These are phyloP conservation scores for Desmophyllum pertusum DNA, from an alignment of 92 coral and sea anemone genomes.

Conservation along the genomic window DNA sequence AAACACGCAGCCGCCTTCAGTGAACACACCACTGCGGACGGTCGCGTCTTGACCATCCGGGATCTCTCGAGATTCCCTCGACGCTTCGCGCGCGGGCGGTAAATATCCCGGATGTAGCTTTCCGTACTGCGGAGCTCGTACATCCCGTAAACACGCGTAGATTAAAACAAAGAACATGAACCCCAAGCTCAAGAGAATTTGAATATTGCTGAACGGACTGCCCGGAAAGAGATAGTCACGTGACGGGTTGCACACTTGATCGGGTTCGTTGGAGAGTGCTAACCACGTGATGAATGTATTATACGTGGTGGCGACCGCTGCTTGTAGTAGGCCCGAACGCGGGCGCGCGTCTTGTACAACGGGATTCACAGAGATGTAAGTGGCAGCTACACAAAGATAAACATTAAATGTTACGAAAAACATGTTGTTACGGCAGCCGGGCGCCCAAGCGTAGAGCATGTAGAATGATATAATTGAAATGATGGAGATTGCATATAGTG, in stretches of 20 bases:
- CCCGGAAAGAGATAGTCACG: conserved; percentile 83
- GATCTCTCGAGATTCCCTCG: conserved; percentile 5
- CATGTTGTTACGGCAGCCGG: conserved; percentile 88
- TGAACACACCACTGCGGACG: conserved; percentile 20
- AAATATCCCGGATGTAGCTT: conserved; percentile 49
- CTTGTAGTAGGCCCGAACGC: conserved; percentile 93
- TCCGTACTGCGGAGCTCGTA: conserved; percentile 93
- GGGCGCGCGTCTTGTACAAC: conserved; percentile 93
- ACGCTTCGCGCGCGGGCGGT: conserved; percentile 1
- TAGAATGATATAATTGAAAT: conserved; percentile 75
- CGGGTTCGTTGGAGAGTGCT: conserved; percentile 96
- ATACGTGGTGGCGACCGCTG: conserved; percentile 90
- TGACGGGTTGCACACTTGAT: conserved; percentile 84
- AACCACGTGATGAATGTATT: conserved; percentile 94
- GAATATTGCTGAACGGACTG: conserved; percentile 78
- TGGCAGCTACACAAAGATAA: conserved; percentile 84
- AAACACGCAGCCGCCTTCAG: conserved; percentile 42
- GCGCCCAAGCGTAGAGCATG: conserved; percentile 64
- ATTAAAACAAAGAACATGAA: conserved; percentile 87
- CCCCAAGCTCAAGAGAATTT: conserved; percentile 74
- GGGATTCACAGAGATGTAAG: conserved; percentile 91
- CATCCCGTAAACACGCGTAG: conserved; percentile 74
- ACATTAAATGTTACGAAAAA: conserved; percentile 90
- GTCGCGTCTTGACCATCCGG: not conserved
- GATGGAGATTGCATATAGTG: conserved; percentile 85